Percentiles rank a stretch among this genome's conserved stretches.
Evolutionary conservation across 2,888 invertebrate species (phyloP).

Genomic region (Aleiodes leptofemur): DNA sequence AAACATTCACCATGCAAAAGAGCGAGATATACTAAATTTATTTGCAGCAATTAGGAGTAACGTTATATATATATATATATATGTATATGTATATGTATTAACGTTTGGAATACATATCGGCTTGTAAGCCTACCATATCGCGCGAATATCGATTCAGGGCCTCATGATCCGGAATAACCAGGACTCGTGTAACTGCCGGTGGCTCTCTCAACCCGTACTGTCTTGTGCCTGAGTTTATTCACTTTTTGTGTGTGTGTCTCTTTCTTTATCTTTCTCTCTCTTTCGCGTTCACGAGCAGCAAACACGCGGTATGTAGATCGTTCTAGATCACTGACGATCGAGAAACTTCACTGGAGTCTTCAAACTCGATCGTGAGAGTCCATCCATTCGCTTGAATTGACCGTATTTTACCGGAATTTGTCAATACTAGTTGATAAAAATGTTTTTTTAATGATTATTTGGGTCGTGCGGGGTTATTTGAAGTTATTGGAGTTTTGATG

Average conservation of each 20-base stretch:
- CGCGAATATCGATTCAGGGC: slow-evolving; percentile 40
- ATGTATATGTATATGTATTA: slow-evolving; percentile 8
- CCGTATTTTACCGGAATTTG: slow-evolving; percentile 56
- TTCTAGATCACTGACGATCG: slow-evolving; percentile 59
- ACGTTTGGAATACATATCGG: slow-evolving; percentile 26
- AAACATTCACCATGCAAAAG: slow-evolving; percentile 41
- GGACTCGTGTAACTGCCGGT: slow-evolving; percentile 31
- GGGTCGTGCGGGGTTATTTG: no score
- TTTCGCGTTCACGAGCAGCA: slow-evolving; percentile 38
- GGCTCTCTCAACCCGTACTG: slow-evolving; percentile 32
- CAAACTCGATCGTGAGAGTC: slow-evolving; percentile 65
- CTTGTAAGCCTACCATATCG: slow-evolving; percentile 41
- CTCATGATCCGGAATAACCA: slow-evolving; percentile 39
- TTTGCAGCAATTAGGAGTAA: slow-evolving; percentile 40
- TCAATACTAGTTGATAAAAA: background rate
- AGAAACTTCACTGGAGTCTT: slow-evolving; percentile 37
- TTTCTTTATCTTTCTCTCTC: slow-evolving; percentile 26
- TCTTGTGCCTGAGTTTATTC: slow-evolving; percentile 1
- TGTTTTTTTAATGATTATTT: background rate
- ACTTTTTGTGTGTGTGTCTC: slow-evolving; percentile 10
- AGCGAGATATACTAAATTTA: slow-evolving; percentile 38
- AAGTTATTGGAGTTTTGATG: no score
- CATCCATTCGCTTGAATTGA: slow-evolving; percentile 65
- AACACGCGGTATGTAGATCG: slow-evolving; percentile 63
- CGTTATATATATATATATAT: slow-evolving; percentile 13